Evolutionary conservation across 2,888 invertebrate genomes (phyloP).

Genomic region (Pristionchus fissidentatus): DNA sequence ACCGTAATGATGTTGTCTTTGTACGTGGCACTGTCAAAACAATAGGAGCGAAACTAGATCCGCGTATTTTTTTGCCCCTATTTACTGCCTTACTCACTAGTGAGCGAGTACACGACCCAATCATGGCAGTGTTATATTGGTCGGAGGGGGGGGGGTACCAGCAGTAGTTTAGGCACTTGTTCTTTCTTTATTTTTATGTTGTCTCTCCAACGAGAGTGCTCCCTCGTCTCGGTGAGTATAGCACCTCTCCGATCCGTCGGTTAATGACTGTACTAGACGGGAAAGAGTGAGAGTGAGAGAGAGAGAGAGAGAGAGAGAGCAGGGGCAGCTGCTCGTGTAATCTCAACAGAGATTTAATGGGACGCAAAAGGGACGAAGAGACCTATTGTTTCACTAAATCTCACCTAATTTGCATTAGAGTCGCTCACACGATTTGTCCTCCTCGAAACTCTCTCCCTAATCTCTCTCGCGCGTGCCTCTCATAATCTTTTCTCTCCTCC

Average conservation of each 20-base stretch:
- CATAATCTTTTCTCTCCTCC: constrained; percentile 19
- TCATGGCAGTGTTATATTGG: neutral
- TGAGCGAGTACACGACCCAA: neutral
- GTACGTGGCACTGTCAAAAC: neutral
- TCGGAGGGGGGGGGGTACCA: too few relatives aligned
- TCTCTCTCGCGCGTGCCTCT: constrained; percentile 19
- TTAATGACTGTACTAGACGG: constrained; percentile 36
- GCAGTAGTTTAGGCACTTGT: too few relatives aligned
- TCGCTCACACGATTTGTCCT: neutral
- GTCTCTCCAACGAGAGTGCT: neutral
- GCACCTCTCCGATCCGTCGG: constrained; percentile 25
- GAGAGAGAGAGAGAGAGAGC: neutral
- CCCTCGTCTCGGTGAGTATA: neutral
- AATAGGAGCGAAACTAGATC: neutral
- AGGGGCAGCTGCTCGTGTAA: too few relatives aligned
- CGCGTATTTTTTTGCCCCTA: neutral
- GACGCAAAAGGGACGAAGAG: too few relatives aligned
- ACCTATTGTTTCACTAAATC: constrained; percentile 14
- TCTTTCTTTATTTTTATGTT: neutral
- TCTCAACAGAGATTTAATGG: too few relatives aligned
- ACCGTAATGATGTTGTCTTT: neutral
- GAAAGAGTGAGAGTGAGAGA: neutral
- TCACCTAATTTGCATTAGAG: constrained; percentile 25
- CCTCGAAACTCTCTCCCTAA: constrained; percentile 26
- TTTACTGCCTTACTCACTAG: constrained; percentile 4